These are phyloP conservation scores for Pseudomyrmex gracilis DNA, from an alignment of 1,140 invertebrate species.

Conservation along the genomic window DNA sequence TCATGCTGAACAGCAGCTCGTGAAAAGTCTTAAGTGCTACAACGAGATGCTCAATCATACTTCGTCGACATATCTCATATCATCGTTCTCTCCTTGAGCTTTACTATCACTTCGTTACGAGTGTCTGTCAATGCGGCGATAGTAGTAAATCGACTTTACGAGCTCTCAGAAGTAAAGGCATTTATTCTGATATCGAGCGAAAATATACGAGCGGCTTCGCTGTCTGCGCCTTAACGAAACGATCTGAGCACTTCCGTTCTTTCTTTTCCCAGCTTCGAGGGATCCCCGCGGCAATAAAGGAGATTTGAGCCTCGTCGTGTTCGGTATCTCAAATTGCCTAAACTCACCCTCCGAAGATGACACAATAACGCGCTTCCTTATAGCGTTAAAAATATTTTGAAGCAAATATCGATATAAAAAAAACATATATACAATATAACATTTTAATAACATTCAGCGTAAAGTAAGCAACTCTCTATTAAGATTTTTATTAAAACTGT, in stretches of 20 bases:
- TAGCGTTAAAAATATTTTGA: not conserved
- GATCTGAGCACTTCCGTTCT: conserved; percentile 21
- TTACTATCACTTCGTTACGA: conserved; percentile 29
- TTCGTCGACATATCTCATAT: not conserved
- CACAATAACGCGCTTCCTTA: not conserved
- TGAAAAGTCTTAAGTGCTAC: not conserved
- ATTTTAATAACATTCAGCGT: not conserved
- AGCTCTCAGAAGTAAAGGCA: conserved; percentile 27
- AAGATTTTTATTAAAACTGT: not conserved
- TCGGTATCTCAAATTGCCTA: not conserved
- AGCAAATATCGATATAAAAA: too few relatives aligned
- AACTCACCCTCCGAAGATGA: not conserved
- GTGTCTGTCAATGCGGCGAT: conserved; percentile 26
- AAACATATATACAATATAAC: too few relatives aligned
- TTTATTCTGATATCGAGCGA: conserved; percentile 48
- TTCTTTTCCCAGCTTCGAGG: conserved; percentile 13
- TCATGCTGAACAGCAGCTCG: too few relatives aligned
- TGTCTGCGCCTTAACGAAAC: conserved; percentile 39
- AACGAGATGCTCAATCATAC: not conserved
- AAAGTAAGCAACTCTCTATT: not conserved
- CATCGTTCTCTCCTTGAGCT: conserved; percentile 36
- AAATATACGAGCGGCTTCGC: conserved; percentile 39
- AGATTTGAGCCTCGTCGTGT: conserved; percentile 1
- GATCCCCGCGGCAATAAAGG: not conserved
- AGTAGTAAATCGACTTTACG: conserved; percentile 52